These are phyloP conservation scores for Aphidoletes aphidimyza DNA, from an alignment of 2,888 invertebrate species.

Conservation along the genomic window DNA sequence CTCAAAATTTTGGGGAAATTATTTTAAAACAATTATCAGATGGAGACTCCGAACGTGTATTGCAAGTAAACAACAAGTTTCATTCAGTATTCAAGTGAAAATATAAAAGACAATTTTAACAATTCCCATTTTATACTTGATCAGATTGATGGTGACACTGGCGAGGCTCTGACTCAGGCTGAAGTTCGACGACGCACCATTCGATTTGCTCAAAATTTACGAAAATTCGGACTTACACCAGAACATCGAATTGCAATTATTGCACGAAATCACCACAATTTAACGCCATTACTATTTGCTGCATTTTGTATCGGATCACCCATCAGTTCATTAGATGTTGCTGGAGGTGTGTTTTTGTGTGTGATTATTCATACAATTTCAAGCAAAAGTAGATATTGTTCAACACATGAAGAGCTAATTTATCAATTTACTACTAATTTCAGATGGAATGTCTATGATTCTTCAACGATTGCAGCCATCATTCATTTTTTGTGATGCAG, in stretches of 20 bases:
- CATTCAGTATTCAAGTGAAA: background rate
- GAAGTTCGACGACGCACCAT: constrained; percentile 51
- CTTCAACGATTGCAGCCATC: constrained; percentile 63
- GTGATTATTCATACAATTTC: background rate
- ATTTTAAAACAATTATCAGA: background rate
- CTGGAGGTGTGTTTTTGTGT: constrained; percentile 59
- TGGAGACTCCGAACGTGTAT: background rate
- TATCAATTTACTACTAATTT: background rate
- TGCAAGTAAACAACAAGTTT: background rate
- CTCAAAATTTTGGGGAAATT: background rate
- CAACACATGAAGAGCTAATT: background rate
- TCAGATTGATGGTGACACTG: constrained; percentile 55
- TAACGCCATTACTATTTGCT: constrained; percentile 60
- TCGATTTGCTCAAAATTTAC: constrained; percentile 56
- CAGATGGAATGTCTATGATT: constrained; percentile 62
- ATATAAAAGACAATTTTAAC: too few species aligned
- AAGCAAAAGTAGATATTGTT: background rate
- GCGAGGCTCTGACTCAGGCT: constrained; percentile 7
- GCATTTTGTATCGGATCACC: constrained; percentile 62
- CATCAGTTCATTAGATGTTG: constrained; percentile 63
- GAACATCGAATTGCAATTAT: constrained; percentile 61
- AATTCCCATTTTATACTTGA: background rate
- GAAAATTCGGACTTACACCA: constrained; percentile 57
- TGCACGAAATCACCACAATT: constrained; percentile 62
- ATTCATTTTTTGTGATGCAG: constrained; percentile 64